Evolutionary conservation across 2,888 invertebrate species (phyloP).

Genomic region (Agrochola circellaris): DNA sequence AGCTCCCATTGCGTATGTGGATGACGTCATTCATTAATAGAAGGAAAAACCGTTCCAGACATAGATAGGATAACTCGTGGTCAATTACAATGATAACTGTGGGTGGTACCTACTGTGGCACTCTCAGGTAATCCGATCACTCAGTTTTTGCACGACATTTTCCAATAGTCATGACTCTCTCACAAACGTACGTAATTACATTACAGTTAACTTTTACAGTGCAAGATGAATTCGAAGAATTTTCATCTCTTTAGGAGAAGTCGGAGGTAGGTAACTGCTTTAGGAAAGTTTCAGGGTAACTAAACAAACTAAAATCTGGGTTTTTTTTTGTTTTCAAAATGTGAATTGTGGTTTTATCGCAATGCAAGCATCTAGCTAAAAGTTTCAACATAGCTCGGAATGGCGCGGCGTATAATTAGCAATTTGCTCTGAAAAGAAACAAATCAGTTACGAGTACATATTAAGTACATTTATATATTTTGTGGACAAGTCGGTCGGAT

Average conservation of each 20-base stretch:
- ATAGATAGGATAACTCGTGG: constrained; percentile 4
- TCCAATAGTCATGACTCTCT: background rate
- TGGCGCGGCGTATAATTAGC: background rate
- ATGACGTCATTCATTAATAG: background rate
- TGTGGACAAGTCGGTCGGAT: background rate
- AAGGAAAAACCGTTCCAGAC: background rate
- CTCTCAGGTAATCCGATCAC: background rate
- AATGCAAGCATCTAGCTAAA: background rate
- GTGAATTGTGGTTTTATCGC: too few species aligned
- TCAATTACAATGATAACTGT: constrained; percentile 7
- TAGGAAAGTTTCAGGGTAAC: background rate
- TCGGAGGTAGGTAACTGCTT: background rate
- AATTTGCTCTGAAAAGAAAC: background rate
- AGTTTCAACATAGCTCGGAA: background rate
- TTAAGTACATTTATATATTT: background rate
- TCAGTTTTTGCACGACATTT: constrained; percentile 15
- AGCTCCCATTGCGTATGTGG: background rate
- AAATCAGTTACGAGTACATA: background rate
- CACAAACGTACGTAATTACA: background rate
- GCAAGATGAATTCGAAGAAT: background rate
- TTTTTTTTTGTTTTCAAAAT: background rate
- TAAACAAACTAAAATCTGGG: background rate
- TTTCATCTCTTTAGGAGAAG: background rate
- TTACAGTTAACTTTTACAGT: constrained; percentile 12
- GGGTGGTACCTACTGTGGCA: background rate